Conservation (phyloP, 2,888 invertebrate species). For the Sepiola atlantica region DNA sequence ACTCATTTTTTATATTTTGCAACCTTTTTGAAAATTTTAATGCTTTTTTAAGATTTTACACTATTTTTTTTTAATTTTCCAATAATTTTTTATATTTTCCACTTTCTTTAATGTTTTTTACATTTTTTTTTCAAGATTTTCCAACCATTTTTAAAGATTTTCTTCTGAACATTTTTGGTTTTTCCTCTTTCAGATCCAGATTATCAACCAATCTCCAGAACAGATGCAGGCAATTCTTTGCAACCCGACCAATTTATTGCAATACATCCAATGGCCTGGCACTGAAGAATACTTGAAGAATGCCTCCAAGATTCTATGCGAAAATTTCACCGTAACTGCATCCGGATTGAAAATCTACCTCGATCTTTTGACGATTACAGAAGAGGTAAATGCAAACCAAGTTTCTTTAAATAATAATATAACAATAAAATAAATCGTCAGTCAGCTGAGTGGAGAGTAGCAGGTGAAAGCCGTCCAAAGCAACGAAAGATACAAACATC, state of each 20-base stretch:
- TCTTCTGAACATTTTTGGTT: too few relatives aligned
- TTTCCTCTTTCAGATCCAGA: conserved; percentile 49
- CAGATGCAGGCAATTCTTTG: conserved; percentile 52
- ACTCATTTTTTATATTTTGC: too few relatives aligned
- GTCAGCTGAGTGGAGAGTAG: too few relatives aligned
- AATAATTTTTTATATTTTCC: too few relatives aligned
- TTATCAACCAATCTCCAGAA: conserved; percentile 53
- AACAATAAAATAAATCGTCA: too few relatives aligned
- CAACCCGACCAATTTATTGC: conserved; percentile 43
- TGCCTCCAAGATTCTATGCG: neutral
- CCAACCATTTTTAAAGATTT: neutral
- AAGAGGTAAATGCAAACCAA: neutral
- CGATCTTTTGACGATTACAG: neutral
- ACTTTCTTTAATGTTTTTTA: neutral
- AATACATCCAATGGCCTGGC: conserved; percentile 48
- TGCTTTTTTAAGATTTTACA: too few relatives aligned
- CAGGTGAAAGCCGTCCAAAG: too few relatives aligned
- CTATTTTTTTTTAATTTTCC: too few relatives aligned
- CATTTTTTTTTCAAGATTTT: neutral
- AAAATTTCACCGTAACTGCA: conserved; percentile 38
- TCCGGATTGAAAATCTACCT: conserved; percentile 37
- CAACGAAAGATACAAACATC: too few relatives aligned
- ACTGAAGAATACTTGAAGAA: conserved; percentile 34
- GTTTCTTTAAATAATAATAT: too few relatives aligned
- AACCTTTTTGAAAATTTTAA: too few relatives aligned